A percentile compares a stretch with the other conserved stretches of the same genome.
Conservation (phyloP, 2,113 vertebrate genomes). For the Mormyrus iriodes region DNA sequence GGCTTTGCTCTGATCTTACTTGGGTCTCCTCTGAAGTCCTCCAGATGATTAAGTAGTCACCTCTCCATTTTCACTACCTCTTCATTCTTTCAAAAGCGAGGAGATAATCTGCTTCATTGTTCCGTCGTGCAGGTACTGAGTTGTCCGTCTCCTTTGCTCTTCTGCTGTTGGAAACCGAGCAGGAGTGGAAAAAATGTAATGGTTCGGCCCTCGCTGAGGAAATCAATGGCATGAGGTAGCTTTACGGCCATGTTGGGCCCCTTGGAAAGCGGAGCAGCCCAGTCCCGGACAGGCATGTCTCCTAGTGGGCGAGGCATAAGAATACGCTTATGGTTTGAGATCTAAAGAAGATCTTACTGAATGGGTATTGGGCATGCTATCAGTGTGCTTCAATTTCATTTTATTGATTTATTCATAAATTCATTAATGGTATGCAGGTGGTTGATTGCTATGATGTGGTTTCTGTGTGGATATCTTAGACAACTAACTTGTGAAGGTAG, state of each 20-base stretch:
- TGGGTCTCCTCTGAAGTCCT: slow-evolving; percentile 46
- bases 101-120: neutral
- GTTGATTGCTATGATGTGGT: neutral
- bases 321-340: neutral
- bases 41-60: slow-evolving; percentile 62
- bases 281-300: slow-evolving; percentile 56
- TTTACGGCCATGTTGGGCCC: neutral
- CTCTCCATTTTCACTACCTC: slow-evolving; percentile 18
- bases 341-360: neutral
- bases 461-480: neutral
- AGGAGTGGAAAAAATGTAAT: neutral
- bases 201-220: neutral
- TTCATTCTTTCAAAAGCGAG: slow-evolving; percentile 19
- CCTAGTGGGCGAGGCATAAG: neutral
- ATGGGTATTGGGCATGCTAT: neutral
- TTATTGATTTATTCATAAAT: neutral
- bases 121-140: neutral
- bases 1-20: slow-evolving; percentile 67
- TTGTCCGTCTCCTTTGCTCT: neutral
- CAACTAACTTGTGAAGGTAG: neutral
- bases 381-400: neutral
- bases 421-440: neutral
- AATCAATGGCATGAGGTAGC: neutral
- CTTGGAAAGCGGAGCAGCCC: slow-evolving; percentile 36
- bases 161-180: neutral